Evolutionary conservation across 2,113 vertebrate species (phyloP).

Genomic region (Salvelinus sp.): DNA sequence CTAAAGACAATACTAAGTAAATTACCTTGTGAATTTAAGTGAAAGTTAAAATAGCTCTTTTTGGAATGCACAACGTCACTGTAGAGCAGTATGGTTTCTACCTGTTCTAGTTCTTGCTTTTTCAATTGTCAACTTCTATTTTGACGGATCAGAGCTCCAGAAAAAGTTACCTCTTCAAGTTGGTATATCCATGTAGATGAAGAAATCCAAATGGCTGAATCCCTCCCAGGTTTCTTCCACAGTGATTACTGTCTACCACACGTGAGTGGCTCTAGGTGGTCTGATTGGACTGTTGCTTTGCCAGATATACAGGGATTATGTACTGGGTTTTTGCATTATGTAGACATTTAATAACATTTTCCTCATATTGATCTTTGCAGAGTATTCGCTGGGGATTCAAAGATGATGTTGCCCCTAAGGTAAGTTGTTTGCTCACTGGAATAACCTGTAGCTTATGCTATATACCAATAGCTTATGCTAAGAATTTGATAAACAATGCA

Average conservation of each 20-base stretch:
- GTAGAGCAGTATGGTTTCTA: no score
- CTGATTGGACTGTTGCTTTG: no score
- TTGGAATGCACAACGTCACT: no score
- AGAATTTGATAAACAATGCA: no score
- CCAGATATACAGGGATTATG: no score
- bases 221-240: constrained; percentile 71
- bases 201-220: constrained; percentile 56
- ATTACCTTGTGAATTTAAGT: not conserved
- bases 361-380: not conserved
- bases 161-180: constrained; percentile 7
- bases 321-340: no score
- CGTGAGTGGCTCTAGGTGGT: constrained; percentile 24
- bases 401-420: not conserved
- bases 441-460: not conserved
- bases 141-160: no score
- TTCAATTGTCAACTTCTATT: not conserved
- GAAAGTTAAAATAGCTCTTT: no score
- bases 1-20: not conserved
- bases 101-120: not conserved
- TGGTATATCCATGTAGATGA: constrained; percentile 66
- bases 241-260: constrained; percentile 67
- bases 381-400: constrained; percentile 6
- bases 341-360: not conserved
- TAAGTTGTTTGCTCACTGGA: not conserved
- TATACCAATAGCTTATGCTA: not conserved